phyloP scores from a whole-genome alignment of 2,888 invertebrate genomes.

The Diogma glabrata region DNA sequence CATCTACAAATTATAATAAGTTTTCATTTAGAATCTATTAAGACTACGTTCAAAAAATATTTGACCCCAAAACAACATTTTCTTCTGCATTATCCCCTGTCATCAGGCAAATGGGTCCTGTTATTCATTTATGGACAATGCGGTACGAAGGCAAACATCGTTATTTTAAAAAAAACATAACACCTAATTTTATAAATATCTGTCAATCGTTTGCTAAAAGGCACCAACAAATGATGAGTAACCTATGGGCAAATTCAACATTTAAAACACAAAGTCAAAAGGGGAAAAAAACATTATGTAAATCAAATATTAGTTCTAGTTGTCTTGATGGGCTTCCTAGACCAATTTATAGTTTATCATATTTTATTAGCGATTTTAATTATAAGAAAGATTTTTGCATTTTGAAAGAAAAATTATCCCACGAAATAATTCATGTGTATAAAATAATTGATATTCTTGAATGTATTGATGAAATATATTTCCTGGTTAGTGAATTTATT shows the following conservation, averaged over 20 bases:
- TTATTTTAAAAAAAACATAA: not conserved
- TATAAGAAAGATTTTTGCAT: not conserved
- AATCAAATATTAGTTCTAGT: not conserved
- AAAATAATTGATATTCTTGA: constrained; percentile 2
- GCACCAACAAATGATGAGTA: constrained; percentile 5
- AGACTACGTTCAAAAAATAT: not conserved
- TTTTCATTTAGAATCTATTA: not conserved
- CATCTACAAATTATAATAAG: not conserved
- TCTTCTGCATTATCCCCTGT: not conserved
- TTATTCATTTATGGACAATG: constrained; percentile 1
- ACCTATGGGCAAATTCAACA: not conserved
- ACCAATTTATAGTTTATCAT: not conserved
- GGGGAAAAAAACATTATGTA: not conserved
- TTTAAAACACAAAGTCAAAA: not conserved
- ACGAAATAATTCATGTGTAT: not conserved
- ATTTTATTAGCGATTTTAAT: not conserved
- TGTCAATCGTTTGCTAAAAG: constrained; percentile 2
- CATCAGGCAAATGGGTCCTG: not conserved
- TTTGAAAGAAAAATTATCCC: not conserved
- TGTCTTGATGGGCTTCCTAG: not conserved
- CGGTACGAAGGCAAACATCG: constrained; percentile 1
- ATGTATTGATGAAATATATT: not conserved
- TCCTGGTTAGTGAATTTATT: not conserved
- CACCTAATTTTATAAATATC: not conserved
- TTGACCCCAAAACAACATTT: constrained; percentile 2